phyloP scores from a whole-genome alignment of 2,888 invertebrate species.

The Lepidocyrtinus sp. region DNA sequence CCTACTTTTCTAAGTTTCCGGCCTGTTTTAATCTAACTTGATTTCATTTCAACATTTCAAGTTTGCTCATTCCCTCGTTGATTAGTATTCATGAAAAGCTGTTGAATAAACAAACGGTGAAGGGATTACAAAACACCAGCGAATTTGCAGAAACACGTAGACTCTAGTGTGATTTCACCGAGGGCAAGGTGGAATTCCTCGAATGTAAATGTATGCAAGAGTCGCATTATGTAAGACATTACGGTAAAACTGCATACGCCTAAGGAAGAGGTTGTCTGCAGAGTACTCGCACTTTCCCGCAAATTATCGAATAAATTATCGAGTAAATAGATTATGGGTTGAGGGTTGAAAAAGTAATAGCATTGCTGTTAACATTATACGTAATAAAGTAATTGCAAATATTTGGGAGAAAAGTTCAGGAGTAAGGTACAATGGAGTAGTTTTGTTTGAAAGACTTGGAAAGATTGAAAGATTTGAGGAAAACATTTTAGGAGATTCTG shows the following conservation, averaged over 20 bases:
- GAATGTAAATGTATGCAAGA: neutral
- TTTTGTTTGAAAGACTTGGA: no score
- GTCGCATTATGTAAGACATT: constrained; percentile 12
- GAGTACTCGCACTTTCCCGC: neutral
- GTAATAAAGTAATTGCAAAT: no score
- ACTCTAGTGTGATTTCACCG: constrained; percentile 2
- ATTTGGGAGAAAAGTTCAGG: no score
- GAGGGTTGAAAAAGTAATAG: no score
- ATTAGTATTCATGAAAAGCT: constrained; percentile 1
- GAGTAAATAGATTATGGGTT: no score
- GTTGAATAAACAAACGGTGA: neutral
- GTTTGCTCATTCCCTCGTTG: no score
- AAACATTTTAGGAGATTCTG: no score
- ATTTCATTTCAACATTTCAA: constrained; percentile 13
- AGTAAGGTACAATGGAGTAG: no score
- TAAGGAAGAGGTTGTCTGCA: no score
- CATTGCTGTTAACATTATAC: no score
- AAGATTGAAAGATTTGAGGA: no score
- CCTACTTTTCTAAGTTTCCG: constrained; percentile 9
- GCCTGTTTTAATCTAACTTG: neutral
- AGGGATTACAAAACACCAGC: neutral
- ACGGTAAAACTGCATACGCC: neutral
- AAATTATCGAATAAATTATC: no score
- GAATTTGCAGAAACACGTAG: neutral
- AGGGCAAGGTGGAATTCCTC: constrained; percentile 4